Percentiles rank a stretch among this genome's conserved stretches.
phyloP scores from a whole-genome alignment of 2,113 vertebrate genomes.

The Phaethornis superciliosus region DNA sequence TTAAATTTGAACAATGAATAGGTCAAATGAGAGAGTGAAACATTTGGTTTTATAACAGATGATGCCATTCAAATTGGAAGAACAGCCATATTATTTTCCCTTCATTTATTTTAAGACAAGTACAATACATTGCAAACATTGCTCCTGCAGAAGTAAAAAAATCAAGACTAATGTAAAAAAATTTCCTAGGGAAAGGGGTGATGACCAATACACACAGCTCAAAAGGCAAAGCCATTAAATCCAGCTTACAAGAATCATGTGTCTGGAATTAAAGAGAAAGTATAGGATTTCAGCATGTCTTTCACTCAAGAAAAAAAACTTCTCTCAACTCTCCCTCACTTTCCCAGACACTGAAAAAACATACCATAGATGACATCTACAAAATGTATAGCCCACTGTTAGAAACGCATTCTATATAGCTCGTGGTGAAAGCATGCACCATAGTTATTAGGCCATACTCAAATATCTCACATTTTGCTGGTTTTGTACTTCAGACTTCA shows the following conservation, averaged over 20 bases:
- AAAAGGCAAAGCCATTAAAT: constrained; percentile 35
- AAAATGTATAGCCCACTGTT: background rate
- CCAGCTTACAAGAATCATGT: constrained; percentile 28
- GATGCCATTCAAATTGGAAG: background rate
- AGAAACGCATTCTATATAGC: background rate
- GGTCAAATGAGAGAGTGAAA: background rate
- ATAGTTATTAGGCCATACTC: background rate
- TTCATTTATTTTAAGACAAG: background rate
- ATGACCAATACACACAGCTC: background rate
- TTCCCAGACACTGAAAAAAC: background rate
- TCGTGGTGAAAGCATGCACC: background rate
- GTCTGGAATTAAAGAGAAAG: constrained; percentile 33
- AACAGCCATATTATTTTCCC: background rate
- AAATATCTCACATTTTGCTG: background rate
- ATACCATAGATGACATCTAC: background rate
- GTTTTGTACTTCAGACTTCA: background rate
- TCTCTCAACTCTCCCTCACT: background rate
- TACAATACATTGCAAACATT: background rate
- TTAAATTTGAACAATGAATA: background rate
- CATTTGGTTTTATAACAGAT: background rate
- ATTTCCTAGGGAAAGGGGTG: background rate
- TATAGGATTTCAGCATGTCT: background rate
- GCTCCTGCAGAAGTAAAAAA: background rate
- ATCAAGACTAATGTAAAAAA: background rate
- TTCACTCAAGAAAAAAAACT: background rate